Percentiles rank a stretch among this genome's conserved stretches.
Conservation (phyloP, 2,888 invertebrate species). For the Drosophila ustulata region DNA sequence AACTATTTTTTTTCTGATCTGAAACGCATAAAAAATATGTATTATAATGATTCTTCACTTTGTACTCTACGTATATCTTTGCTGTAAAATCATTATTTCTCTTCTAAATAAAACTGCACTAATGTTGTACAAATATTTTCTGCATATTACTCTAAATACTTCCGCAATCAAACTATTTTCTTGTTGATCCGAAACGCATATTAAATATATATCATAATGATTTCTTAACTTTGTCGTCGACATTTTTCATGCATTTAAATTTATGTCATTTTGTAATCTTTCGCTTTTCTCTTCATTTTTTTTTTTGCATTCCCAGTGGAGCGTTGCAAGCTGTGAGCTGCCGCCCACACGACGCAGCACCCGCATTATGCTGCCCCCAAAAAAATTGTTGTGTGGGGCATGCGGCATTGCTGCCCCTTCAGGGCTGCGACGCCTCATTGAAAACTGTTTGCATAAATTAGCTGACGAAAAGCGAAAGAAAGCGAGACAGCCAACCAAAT, state of each 20-base stretch:
- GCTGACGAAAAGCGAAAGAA: slow-evolving; percentile 43
- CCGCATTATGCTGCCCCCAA: slow-evolving; percentile 1
- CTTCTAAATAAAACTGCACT: neutral
- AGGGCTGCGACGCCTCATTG: slow-evolving; percentile 59
- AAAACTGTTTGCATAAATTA: slow-evolving; percentile 76
- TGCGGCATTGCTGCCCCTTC: slow-evolving; percentile 30
- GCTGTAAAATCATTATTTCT: too few relatives aligned
- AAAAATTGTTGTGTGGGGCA: neutral
- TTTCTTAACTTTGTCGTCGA: slow-evolving; percentile 31
- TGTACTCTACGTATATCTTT: too few relatives aligned
- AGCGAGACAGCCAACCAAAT: slow-evolving; percentile 15
- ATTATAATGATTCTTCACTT: too few relatives aligned
- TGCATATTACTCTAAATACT: neutral
- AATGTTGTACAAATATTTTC: neutral
- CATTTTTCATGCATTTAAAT: slow-evolving; percentile 29
- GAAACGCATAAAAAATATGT: too few relatives aligned
- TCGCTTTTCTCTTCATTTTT: slow-evolving; percentile 18
- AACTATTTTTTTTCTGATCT: too few relatives aligned
- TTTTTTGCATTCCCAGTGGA: slow-evolving; percentile 52
- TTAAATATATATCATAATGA: slow-evolving; percentile 17
- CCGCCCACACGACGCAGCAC: slow-evolving; percentile 33
- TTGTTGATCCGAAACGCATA: neutral
- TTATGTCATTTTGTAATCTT: slow-evolving; percentile 32
- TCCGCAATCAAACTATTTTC: too few relatives aligned
- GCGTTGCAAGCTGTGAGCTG: slow-evolving; percentile 18